These are phyloP conservation scores for Megaptera novaeangliae DNA, from an alignment of 2,113 vertebrate species.

Conservation along the genomic window DNA sequence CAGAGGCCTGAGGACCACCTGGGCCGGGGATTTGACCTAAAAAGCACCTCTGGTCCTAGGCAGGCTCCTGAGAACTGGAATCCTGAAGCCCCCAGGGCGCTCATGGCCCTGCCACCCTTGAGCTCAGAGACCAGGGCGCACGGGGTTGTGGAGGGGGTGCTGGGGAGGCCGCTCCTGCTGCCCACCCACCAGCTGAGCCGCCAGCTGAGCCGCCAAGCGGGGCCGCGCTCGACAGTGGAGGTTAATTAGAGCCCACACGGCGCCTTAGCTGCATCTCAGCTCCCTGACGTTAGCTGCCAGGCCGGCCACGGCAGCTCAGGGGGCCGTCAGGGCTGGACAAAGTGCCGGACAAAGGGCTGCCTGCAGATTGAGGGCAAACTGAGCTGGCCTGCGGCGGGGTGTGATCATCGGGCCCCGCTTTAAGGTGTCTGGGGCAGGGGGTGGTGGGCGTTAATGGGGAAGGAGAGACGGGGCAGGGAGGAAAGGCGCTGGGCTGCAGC, in stretches of 20 bases:
- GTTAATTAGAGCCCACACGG: not conserved
- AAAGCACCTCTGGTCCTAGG: not conserved
- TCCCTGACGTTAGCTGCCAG: not conserved
- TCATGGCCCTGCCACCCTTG: not conserved
- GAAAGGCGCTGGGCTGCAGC: not conserved
- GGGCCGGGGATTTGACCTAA: too few species aligned
- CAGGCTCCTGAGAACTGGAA: not conserved
- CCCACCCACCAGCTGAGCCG: accelerated
- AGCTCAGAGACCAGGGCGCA: not conserved
- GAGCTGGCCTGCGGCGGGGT: not conserved
- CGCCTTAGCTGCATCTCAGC: accelerated
- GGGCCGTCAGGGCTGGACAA: not conserved
- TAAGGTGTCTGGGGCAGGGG: too few species aligned
- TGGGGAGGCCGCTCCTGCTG: accelerated
- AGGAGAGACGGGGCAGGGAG: not conserved
- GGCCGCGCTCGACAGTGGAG: accelerated
- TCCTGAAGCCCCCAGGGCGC: accelerated
- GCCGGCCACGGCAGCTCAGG: not conserved
- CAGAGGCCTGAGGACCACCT: accelerated
- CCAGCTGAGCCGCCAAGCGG: not conserved
- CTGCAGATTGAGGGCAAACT: not conserved
- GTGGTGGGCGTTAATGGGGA: not conserved
- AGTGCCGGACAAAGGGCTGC: not conserved
- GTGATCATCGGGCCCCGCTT: not conserved
- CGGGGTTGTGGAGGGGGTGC: accelerated